These are phyloP conservation scores for Colletes gigas DNA, from an alignment of 1,140 invertebrate genomes.

Conservation along the genomic window DNA sequence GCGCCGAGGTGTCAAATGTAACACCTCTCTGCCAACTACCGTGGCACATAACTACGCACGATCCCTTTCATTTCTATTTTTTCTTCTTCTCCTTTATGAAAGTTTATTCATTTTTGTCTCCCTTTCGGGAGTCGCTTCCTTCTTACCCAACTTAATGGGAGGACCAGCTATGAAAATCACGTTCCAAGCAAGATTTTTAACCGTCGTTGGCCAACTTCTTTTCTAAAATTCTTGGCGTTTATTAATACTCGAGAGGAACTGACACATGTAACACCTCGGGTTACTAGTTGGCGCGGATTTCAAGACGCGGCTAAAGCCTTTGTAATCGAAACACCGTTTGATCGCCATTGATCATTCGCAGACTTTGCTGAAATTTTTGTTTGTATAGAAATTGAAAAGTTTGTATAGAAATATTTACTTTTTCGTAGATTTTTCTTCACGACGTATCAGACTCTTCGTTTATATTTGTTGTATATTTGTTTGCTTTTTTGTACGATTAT, in stretches of 20 bases:
- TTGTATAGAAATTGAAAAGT: too few relatives aligned
- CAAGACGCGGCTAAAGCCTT: too few relatives aligned
- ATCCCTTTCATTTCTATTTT: constrained; percentile 57
- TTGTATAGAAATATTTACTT: too few relatives aligned
- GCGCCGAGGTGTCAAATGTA: constrained; percentile 79
- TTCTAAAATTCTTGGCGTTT: background rate
- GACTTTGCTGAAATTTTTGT: too few relatives aligned
- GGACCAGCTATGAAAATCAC: background rate
- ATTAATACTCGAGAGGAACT: background rate
- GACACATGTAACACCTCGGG: too few relatives aligned
- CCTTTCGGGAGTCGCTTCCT: constrained; percentile 12
- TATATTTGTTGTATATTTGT: too few relatives aligned
- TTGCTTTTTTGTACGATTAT: too few relatives aligned
- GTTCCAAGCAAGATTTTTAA: background rate
- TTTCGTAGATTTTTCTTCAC: too few relatives aligned
- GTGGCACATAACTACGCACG: constrained; percentile 76
- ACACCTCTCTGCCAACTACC: constrained; percentile 79
- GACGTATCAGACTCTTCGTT: too few relatives aligned
- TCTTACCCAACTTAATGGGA: constrained; percentile 3
- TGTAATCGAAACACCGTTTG: too few relatives aligned
- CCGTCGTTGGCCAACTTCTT: background rate
- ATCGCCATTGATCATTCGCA: too few relatives aligned
- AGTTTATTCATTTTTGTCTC: constrained; percentile 14
- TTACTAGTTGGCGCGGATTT: too few relatives aligned
- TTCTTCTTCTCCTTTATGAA: constrained; percentile 54